phyloP scores from a whole-genome alignment of 2,888 invertebrate genomes.

The Cheilosia pagana region DNA sequence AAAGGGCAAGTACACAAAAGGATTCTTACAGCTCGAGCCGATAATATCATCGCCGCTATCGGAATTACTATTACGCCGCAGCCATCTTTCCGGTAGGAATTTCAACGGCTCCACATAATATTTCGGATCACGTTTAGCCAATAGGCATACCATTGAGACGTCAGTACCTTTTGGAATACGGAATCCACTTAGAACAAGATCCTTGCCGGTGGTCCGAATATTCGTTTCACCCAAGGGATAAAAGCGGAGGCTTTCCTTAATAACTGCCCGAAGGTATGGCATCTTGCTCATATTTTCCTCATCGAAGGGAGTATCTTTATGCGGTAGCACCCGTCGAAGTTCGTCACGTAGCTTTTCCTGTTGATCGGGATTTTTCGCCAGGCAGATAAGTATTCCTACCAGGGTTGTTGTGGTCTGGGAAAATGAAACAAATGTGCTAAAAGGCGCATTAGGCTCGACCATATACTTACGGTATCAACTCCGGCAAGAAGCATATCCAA shows the following conservation, averaged over 20 bases:
- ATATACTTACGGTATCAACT: slow-evolving; percentile 84
- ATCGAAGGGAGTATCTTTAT: slow-evolving; percentile 81
- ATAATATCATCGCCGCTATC: slow-evolving; percentile 74
- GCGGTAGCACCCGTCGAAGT: slow-evolving; percentile 82
- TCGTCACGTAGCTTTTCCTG: slow-evolving; percentile 87
- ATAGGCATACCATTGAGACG: slow-evolving; percentile 88
- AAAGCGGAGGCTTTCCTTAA: slow-evolving; percentile 88
- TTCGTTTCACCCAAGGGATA: slow-evolving; percentile 85
- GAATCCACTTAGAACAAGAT: slow-evolving; percentile 87
- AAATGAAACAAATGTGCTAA: neutral
- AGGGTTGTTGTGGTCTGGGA: slow-evolving; percentile 82
- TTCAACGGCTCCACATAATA: slow-evolving; percentile 86
- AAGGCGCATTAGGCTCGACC: neutral
- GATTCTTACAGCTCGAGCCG: slow-evolving; percentile 75
- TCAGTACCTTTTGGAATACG: slow-evolving; percentile 87
- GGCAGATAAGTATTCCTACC: slow-evolving; percentile 85
- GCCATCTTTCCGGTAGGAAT: slow-evolving; percentile 81
- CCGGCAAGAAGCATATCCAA: slow-evolving; percentile 88
- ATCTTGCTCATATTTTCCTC: slow-evolving; percentile 82
- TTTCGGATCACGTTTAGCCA: slow-evolving; percentile 84
- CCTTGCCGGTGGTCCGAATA: slow-evolving; percentile 84
- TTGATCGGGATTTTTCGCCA: slow-evolving; percentile 86
- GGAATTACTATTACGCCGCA: slow-evolving; percentile 76
- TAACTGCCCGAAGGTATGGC: slow-evolving; percentile 87
- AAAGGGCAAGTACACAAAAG: slow-evolving; percentile 85